Percentiles rank a stretch among this genome's conserved stretches.
These are phyloP conservation scores for Temnothorax unifasciatus DNA, from an alignment of 2,888 invertebrate genomes.

Conservation along the genomic window DNA sequence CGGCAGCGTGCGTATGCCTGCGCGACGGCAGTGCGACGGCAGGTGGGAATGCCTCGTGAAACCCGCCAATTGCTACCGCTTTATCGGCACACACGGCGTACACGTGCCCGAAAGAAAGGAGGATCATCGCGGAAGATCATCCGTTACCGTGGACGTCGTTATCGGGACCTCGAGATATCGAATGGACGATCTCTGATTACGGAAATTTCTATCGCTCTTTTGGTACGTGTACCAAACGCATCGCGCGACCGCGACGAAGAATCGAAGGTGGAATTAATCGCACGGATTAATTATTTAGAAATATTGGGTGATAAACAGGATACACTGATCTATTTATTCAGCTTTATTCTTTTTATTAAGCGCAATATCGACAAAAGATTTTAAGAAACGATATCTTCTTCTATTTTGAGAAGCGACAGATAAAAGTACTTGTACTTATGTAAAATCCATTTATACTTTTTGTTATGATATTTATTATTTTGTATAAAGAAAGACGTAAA, in stretches of 20 bases:
- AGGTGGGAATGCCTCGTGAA: slow-evolving; percentile 74
- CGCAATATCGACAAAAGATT: not conserved
- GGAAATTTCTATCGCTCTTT: slow-evolving; percentile 32
- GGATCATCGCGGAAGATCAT: slow-evolving; percentile 56
- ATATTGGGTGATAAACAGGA: not conserved
- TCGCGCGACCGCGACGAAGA: not conserved
- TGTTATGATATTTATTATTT: not conserved
- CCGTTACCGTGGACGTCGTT: slow-evolving; percentile 43
- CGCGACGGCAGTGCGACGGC: slow-evolving; percentile 65
- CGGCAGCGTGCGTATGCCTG: slow-evolving; percentile 52
- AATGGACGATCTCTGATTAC: slow-evolving; percentile 68
- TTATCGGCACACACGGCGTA: slow-evolving; percentile 61
- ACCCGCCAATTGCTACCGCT: slow-evolving; percentile 73
- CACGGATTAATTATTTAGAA: not conserved
- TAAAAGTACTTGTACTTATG: not conserved
- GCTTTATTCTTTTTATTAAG: not conserved
- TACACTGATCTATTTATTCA: not conserved
- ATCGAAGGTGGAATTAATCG: not conserved
- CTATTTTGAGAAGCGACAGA: not conserved
- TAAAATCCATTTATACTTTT: not conserved
- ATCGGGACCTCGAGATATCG: slow-evolving; percentile 41
- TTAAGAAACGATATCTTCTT: not conserved
- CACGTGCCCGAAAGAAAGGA: slow-evolving; percentile 64
- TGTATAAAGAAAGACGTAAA: not conserved
- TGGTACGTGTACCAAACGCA: not conserved